Evolutionary conservation across 2,888 invertebrate species (phyloP), one percentile per base, ranked within the genome.

Genomic region (Liposcelis brunnea): DNA sequence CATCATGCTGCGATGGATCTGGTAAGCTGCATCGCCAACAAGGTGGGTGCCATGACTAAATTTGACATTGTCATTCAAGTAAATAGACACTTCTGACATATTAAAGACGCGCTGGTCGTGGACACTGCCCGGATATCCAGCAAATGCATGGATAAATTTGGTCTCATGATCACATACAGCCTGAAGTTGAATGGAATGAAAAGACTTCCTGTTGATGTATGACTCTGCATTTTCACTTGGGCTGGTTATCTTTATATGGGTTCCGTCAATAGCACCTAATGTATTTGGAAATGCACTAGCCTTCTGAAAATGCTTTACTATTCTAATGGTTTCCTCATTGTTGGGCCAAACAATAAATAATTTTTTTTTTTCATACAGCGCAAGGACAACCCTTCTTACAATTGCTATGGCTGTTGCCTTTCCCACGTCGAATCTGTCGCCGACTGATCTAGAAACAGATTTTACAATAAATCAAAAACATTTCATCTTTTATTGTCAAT

Each of bases 361-460:
- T n/a, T 32, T 32, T 32, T n/a, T 32, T 10, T n/a, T 32, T 11
- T n/a, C 10, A 11, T 32, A 10, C 10, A 32, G 32, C 32, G 10
- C 32, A 11, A 11, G 10, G 32, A 10, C 10, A 11, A n/a, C n/a
- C 32, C 32, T 10, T 10, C n/a, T 11, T 32, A 32, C n/a, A n/a
- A 10, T 11, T 10, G 10, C 32, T n/a, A 10, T 32, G 10, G n/a
- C 10, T 10, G 32, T n/a, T 11, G 10, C n/a, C 32, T 11, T 32
- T 11, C 10, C 32, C 10, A 32, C 32, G 32, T 32, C 32, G n/a
- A 32, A 32, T 32, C 32, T 32, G 32, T 32, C 32, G n/a, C 10
- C 32, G n/a, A 32, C 32, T 32, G 32, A 32, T 32, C 32, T 32
- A 32, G n/a, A 32, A 32, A 37, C n/a, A n/a, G n/a, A n/a, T n/a